Percentiles rank a stretch among this genome's conserved stretches.
These are phyloP conservation scores for Mamestra brassicae DNA, from an alignment of 2,888 invertebrate genomes.

Conservation along the genomic window DNA sequence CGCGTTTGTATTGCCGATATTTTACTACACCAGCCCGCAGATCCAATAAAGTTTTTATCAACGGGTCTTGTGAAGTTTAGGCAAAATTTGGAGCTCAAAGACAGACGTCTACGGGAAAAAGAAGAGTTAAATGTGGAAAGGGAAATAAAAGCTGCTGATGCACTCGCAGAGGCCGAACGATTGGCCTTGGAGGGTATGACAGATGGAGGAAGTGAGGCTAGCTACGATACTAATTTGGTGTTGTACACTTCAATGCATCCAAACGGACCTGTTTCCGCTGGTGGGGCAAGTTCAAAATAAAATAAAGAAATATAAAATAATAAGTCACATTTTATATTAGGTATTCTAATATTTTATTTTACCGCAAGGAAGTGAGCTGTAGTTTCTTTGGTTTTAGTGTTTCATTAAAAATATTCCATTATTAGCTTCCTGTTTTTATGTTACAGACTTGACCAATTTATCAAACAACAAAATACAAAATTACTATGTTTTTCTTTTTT, in stretches of 20 bases:
- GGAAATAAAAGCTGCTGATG: slow-evolving; percentile 79
- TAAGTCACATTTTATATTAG: neutral
- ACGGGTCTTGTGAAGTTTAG: slow-evolving; percentile 80
- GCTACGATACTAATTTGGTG: slow-evolving; percentile 83
- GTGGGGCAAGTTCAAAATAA: slow-evolving; percentile 70
- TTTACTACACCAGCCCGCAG: slow-evolving; percentile 83
- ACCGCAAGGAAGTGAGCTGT: slow-evolving; percentile 8
- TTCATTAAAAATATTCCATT: slow-evolving; percentile 10
- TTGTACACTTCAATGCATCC: slow-evolving; percentile 76
- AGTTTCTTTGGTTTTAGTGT: slow-evolving; percentile 4
- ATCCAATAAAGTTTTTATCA: slow-evolving; percentile 86
- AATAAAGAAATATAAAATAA: neutral
- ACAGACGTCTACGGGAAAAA: slow-evolving; percentile 78
- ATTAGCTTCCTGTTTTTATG: neutral
- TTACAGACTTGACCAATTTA: neutral
- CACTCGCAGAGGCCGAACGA: slow-evolving; percentile 79
- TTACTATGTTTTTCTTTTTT: slow-evolving; percentile 3
- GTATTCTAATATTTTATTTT: slow-evolving; percentile 10
- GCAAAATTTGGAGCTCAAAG: slow-evolving; percentile 82
- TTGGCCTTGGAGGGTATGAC: slow-evolving; percentile 78
- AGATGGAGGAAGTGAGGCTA: slow-evolving; percentile 84
- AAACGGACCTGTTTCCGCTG: slow-evolving; percentile 69
- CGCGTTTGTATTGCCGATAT: slow-evolving; percentile 84
- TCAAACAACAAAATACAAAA: neutral
- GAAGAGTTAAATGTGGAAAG: slow-evolving; percentile 80